Evolutionary conservation across 23 tunicate genomes (phyloP).

Genomic region (Aplidium turbinatum): DNA sequence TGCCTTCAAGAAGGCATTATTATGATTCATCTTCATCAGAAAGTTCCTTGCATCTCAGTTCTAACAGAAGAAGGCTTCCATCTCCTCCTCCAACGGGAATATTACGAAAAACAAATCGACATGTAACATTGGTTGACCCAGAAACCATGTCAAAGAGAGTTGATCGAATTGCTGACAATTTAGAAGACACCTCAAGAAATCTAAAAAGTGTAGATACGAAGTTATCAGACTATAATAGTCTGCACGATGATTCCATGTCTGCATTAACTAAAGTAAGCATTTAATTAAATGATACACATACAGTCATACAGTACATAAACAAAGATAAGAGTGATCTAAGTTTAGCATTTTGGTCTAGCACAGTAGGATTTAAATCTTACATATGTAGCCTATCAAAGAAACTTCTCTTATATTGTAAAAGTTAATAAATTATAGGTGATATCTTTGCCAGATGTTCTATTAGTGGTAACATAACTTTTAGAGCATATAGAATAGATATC

Average conservation of each 20-base stretch:
- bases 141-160: constrained; percentile 56
- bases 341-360: too few species aligned
- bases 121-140: constrained; percentile 92
- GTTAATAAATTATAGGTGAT: too few species aligned
- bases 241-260: constrained; percentile 92
- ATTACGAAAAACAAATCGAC: constrained; percentile 59
- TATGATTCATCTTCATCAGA: constrained; percentile 73
- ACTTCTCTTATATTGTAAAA: too few species aligned
- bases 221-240: constrained; percentile 55
- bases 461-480: too few species aligned
- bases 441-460: too few species aligned
- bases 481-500: too few species aligned
- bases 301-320: too few species aligned
- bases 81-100: constrained; percentile 85
- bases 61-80: constrained; percentile 62
- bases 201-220: constrained; percentile 66
- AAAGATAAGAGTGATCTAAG: too few species aligned
- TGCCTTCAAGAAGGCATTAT: constrained; percentile 53
- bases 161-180: constrained; percentile 79
- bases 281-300: too few species aligned
- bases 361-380: too few species aligned
- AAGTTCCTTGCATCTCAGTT: constrained; percentile 51
- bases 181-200: constrained; percentile 80
- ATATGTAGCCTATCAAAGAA: too few species aligned
- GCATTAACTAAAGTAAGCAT: constrained; percentile 79